Evolutionary conservation across 2,113 vertebrate species (phyloP).

Genomic region (Sprattus sprattus): DNA sequence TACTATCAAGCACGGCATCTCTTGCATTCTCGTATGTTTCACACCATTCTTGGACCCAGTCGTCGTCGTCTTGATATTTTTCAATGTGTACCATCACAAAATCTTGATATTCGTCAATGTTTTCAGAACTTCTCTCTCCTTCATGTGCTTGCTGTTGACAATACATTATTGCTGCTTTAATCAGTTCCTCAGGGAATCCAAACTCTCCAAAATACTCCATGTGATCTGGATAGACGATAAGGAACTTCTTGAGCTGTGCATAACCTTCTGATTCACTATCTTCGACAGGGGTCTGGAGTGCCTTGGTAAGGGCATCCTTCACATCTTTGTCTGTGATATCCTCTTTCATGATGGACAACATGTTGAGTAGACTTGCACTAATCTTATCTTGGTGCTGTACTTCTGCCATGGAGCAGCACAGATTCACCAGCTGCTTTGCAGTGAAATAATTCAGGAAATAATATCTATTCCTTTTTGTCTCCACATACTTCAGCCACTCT

Average conservation of each 20-base stretch:
- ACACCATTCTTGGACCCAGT: conserved; percentile 28
- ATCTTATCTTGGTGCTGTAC: conserved; percentile 16
- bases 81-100: conserved; percentile 36
- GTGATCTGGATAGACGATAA: conserved; percentile 32
- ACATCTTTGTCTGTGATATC: conserved; percentile 43
- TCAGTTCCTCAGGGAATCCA: conserved; percentile 31
- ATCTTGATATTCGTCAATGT: conserved; percentile 18
- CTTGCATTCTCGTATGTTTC: conserved; percentile 26
- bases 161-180: conserved; percentile 36
- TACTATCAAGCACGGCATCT: conserved; percentile 27
- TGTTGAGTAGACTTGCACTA: conserved; percentile 63
- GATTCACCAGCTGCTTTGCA: conserved; percentile 74
- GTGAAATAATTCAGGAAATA: conserved; percentile 79
- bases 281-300: conserved; percentile 39
- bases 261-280: conserved; percentile 22
- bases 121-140: not conserved
- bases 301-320: conserved; percentile 25
- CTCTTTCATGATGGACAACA: conserved; percentile 74
- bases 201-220: conserved; percentile 21
- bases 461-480: conserved; percentile 57
- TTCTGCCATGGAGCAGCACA: conserved; percentile 64
- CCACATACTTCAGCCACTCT: conserved; percentile 68
- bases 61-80: conserved; percentile 32
- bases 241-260: conserved; percentile 27
- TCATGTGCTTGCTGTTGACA: conserved; percentile 30